These are phyloP conservation scores for Caiman crocodilus DNA, from an alignment of 2,797 vertebrate species.

Conservation along the genomic window DNA sequence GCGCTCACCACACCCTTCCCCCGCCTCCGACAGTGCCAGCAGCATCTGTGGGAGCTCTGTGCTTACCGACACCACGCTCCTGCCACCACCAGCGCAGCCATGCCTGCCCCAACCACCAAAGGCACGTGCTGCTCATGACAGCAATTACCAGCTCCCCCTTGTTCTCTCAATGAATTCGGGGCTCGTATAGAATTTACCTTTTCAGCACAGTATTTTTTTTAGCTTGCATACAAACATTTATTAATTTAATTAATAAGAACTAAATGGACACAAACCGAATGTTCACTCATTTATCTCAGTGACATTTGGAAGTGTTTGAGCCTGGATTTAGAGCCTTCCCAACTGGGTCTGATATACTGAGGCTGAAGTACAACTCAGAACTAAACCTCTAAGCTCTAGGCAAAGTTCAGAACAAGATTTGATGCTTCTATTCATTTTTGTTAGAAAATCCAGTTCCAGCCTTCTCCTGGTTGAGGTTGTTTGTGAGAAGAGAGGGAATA, in stretches of 20 bases:
- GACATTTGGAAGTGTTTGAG: background rate
- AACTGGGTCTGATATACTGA: background rate
- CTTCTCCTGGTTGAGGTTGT: background rate
- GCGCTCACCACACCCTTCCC: too few species aligned
- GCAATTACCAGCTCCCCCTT: background rate
- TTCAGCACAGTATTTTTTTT: background rate
- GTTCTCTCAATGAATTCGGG: background rate
- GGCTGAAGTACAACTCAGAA: background rate
- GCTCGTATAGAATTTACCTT: background rate
- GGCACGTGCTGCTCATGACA: too few species aligned
- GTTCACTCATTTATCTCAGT: background rate
- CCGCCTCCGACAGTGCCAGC: too few species aligned
- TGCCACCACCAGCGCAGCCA: too few species aligned
- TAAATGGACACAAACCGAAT: background rate
- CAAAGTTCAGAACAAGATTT: background rate
- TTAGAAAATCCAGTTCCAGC: background rate
- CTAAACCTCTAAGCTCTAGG: background rate
- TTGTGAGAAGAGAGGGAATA: background rate
- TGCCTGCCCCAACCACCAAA: too few species aligned
- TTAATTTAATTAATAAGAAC: background rate
- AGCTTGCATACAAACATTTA: background rate
- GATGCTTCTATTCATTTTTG: background rate
- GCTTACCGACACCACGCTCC: too few species aligned
- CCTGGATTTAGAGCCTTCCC: background rate
- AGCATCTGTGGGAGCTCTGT: too few species aligned